These are phyloP conservation scores for Drosophila malerkotliana DNA, from an alignment of 1,140 invertebrate species.

Conservation along the genomic window DNA sequence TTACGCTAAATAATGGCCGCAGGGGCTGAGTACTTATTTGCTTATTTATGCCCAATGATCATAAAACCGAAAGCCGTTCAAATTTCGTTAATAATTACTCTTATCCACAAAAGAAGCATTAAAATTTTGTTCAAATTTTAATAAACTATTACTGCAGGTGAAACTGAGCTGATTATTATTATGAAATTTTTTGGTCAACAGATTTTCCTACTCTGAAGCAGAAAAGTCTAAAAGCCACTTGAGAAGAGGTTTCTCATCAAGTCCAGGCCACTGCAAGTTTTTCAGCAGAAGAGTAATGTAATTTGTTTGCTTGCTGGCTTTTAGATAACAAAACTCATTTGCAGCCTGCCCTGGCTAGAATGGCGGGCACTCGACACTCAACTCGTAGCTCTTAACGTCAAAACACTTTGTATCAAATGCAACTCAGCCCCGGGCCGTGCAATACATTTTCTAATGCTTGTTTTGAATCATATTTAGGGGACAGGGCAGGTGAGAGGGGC, in stretches of 20 bases:
- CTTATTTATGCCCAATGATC: conserved; percentile 23
- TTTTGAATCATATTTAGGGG: conserved; percentile 74
- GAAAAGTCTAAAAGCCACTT: not conserved
- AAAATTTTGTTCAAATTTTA: not conserved
- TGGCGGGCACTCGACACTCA: conserved; percentile 24
- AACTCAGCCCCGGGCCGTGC: conserved; percentile 37
- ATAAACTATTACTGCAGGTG: not conserved
- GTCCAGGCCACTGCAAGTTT: conserved; percentile 4
- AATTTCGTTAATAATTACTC: not conserved
- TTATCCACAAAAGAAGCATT: not conserved
- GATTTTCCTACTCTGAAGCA: no score
- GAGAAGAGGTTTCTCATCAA: not conserved
- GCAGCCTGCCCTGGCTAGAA: conserved; percentile 49
- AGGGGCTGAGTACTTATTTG: conserved; percentile 16
- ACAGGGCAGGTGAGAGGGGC: not conserved
- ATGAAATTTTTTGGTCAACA: no score
- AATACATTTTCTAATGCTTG: conserved; percentile 79
- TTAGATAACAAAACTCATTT: conserved; percentile 72
- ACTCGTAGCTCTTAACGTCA: conserved; percentile 43
- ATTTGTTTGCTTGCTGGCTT: conserved; percentile 57
- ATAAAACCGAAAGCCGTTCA: not conserved
- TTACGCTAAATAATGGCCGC: conserved; percentile 49
- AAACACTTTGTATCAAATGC: conserved; percentile 67
- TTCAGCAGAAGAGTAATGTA: conserved; percentile 43
- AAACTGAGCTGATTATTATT: no score